These are phyloP conservation scores for Petrosia ficiformis DNA, from an alignment of 37 sponge, comb jelly and placozoan species.

Conservation along the genomic window DNA sequence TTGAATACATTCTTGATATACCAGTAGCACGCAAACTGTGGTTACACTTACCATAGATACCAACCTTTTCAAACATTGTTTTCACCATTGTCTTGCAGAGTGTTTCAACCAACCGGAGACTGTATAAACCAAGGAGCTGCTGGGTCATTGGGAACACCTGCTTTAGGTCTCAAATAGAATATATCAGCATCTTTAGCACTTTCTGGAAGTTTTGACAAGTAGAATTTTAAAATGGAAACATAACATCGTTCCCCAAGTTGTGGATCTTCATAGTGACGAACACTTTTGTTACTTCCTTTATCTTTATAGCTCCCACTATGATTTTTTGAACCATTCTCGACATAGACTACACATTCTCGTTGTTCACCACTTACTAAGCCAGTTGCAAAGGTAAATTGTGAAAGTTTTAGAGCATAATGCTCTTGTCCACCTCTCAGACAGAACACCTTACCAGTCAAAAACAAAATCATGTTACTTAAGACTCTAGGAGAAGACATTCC, in stretches of 20 bases:
- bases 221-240: background rate
- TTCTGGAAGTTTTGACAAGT: background rate
- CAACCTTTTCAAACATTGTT: background rate
- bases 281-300: background rate
- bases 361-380: too few species aligned
- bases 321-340: background rate
- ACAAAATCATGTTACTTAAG: background rate
- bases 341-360: too few species aligned
- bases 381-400: background rate
- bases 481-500: background rate
- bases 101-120: background rate
- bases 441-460: background rate
- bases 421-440: background rate
- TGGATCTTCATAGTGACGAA: background rate
- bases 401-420: background rate
- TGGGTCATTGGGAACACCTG: background rate
- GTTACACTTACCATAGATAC: background rate
- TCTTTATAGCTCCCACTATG: background rate
- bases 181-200: background rate
- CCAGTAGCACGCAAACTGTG: background rate
- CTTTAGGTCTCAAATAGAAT: background rate
- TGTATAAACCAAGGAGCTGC: background rate
- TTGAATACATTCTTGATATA: background rate
- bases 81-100: background rate
- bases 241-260: background rate